Base-by-base conservation (phyloP, 2,797 vertebrate genomes). In the Cyclura pinguis region DNA sequence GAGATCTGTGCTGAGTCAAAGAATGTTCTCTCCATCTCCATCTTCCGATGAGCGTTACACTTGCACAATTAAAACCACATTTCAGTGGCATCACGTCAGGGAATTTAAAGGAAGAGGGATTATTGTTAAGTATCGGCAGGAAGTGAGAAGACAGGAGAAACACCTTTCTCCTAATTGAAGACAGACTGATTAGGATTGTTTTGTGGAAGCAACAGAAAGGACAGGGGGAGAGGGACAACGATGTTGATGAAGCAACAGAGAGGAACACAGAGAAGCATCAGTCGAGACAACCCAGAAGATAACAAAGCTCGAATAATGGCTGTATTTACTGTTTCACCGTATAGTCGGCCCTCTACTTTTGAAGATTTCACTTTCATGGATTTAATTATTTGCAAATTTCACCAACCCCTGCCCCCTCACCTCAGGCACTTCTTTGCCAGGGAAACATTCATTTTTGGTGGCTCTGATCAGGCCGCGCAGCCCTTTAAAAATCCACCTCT, bases 101-200 rank as follows among this genome's bases (percentile, higher is more conserved):
- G 89, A 83, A 32, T 92, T 92, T 86, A 88, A 91, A 92, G 88
- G n/a, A 85, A 93, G 72, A 90, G 88, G 91, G 92, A 92, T 91
- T 90, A 81, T 62, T 94, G 20, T 55, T 2, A 0, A 92, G 93
- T 92, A 92, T 78, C 38, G 86, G 84, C 57, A 90, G 88, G 92
- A 91, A 93, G 90, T 90, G 82, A 92, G 87, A 96, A 93, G 76
- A 92, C 77, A 47, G 42, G 67, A 69, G 55, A 86, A 86, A 81
- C 62, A 94, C 90, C 91, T 94, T 57, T 0, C 0, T 29, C 74
- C 88, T 92, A 92, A 94, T 95, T 91, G 91, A 90, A 0, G 0
- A 80, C 0, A 0, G 0, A 57, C 57, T 80, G 6, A 2, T 55
- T 80, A 18, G 16, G 7, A 0, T 20, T 91, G 90, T 94, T 93